phyloP scores from a whole-genome alignment of 2,797 vertebrate genomes.

The Crocodylus rhombifer region DNA sequence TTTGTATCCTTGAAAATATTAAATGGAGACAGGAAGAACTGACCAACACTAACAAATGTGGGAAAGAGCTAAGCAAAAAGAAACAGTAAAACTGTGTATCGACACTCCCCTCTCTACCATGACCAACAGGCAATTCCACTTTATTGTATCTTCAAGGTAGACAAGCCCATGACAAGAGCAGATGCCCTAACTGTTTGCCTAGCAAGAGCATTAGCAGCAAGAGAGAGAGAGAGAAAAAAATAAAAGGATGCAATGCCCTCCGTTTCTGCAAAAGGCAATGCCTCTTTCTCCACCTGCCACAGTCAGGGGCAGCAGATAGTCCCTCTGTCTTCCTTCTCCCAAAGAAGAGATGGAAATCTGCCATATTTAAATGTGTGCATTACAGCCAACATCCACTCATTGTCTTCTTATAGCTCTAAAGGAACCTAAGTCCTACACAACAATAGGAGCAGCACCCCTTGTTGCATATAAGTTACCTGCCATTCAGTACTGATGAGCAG shows the following conservation, averaged over 20 bases:
- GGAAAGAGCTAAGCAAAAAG: slow-evolving; percentile 26
- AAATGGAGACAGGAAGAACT: slow-evolving; percentile 41
- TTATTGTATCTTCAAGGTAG: slow-evolving; percentile 5
- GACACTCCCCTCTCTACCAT: slow-evolving; percentile 50
- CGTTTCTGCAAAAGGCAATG: neutral
- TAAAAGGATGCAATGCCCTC: neutral
- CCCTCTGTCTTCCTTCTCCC: neutral
- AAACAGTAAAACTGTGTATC: slow-evolving; percentile 25
- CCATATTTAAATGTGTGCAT: neutral
- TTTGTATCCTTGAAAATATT: slow-evolving; percentile 27
- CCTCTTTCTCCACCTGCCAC: no score
- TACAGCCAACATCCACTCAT: fast-evolving
- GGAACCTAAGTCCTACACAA: neutral
- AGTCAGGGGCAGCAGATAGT: fast-evolving
- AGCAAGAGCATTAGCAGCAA: neutral
- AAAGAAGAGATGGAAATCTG: neutral
- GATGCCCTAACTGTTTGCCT: neutral
- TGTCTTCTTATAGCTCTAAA: fast-evolving
- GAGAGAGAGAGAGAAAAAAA: neutral
- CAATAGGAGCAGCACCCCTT: neutral
- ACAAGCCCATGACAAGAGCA: slow-evolving; percentile 16
- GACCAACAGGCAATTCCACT: neutral
- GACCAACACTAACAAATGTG: neutral
- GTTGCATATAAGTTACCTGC: neutral
- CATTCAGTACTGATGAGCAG: neutral